Evolutionary conservation across 1,140 invertebrate species (phyloP).

Genomic region (Antheraea pernyi): DNA sequence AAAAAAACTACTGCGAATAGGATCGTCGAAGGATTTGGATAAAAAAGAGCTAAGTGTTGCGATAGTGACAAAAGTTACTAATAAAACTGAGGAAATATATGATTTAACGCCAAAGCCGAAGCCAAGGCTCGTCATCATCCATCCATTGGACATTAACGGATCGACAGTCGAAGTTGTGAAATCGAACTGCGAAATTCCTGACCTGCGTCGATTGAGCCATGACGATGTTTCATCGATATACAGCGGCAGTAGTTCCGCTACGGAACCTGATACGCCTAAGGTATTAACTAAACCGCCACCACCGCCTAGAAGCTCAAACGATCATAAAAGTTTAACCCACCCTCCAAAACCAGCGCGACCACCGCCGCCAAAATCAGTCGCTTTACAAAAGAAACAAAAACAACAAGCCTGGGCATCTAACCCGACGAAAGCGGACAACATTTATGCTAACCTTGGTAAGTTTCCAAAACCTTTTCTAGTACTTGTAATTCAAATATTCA

Average conservation of each 20-base stretch:
- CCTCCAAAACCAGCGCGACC: conserved; percentile 82
- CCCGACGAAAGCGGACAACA: conserved; percentile 80
- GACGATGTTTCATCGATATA: conserved; percentile 74
- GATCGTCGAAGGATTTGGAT: conserved; percentile 83
- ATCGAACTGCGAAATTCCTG: conserved; percentile 77
- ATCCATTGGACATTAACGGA: conserved; percentile 91
- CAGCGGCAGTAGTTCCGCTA: conserved; percentile 73
- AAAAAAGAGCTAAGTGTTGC: conserved; percentile 76
- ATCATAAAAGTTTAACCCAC: conserved; percentile 77
- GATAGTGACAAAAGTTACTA: conserved; percentile 56
- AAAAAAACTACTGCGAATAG: conserved; percentile 90
- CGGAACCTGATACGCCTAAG: conserved; percentile 63
- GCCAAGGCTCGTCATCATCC: conserved; percentile 90
- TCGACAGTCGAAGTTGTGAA: conserved; percentile 88
- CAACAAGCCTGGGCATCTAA: conserved; percentile 72
- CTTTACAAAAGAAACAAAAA: conserved; percentile 82
- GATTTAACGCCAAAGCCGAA: conserved; percentile 81
- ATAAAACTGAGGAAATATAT: conserved; percentile 78
- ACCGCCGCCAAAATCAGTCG: conserved; percentile 84
- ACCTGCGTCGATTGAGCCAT: conserved; percentile 69
- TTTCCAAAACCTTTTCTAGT: conserved; percentile 37
- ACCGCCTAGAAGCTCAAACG: conserved; percentile 76
- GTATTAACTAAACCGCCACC: conserved; percentile 75
- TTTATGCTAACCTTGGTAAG: conserved; percentile 89
- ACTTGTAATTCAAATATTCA: neutral